These are phyloP conservation scores for Lochmaea crataegi DNA, from an alignment of 2,888 invertebrate genomes.

Conservation along the genomic window DNA sequence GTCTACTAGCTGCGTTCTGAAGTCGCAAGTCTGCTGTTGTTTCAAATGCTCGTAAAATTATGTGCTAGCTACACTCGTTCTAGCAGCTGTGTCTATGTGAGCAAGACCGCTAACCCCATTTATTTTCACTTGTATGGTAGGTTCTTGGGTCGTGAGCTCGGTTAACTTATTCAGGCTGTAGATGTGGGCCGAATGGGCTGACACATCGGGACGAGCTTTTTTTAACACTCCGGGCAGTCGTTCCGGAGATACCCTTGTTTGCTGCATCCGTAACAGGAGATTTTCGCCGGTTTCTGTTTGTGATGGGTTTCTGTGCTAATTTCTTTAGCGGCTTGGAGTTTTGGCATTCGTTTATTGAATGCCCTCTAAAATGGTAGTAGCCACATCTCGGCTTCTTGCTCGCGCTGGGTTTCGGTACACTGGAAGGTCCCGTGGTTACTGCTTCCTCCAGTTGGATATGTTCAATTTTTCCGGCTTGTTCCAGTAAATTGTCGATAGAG, in stretches of 20 bases:
- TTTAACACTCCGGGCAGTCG: no score
- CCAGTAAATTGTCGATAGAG: no score
- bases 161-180: neutral
- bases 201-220: no score
- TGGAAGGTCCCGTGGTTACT: no score
- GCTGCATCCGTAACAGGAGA: conserved; percentile 18
- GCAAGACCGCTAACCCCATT: conserved; percentile 18
- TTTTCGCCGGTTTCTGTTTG: neutral
- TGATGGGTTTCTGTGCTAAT: neutral
- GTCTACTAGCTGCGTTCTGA: neutral
- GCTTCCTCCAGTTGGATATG: no score
- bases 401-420: no score
- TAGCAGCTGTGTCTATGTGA: conserved; percentile 31
- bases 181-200: neutral
- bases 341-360: conserved; percentile 15
- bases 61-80: conserved; percentile 21
- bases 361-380: conserved; percentile 17
- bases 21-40: neutral
- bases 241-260: no score
- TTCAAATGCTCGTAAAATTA: conserved; percentile 10
- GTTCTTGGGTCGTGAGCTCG: conserved; percentile 8
- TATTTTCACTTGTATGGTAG: conserved; percentile 13
- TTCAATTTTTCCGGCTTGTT: no score
- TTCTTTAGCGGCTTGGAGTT: neutral
- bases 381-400: conserved; percentile 5